Conservation (phyloP, 2,888 invertebrate genomes). For the Ischnura elegans region DNA sequence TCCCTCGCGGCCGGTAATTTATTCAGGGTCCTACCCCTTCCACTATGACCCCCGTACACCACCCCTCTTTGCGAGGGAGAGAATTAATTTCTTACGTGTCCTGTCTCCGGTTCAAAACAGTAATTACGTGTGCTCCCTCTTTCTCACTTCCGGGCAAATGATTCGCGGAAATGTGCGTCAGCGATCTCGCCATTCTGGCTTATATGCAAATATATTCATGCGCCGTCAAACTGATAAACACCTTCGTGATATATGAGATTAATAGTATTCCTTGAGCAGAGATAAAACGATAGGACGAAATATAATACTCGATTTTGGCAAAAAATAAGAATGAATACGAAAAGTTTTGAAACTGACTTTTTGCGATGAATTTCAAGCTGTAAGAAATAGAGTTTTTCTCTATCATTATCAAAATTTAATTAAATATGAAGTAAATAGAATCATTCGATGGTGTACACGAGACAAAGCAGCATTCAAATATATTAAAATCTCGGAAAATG, state of each 20-base stretch:
- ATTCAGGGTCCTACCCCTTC: neutral
- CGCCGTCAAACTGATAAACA: neutral
- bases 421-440: too few species aligned
- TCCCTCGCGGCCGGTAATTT: neutral
- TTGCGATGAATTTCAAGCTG: too few species aligned
- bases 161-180: neutral
- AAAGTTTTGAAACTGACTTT: neutral
- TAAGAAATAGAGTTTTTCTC: too few species aligned
- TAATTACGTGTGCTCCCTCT: neutral
- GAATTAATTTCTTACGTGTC: slow-evolving; percentile 9
- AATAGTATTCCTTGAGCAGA: neutral
- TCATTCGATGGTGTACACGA: too few species aligned
- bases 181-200: neutral
- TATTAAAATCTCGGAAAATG: too few species aligned
- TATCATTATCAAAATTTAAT: too few species aligned
- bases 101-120: neutral
- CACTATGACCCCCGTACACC: too few species aligned
- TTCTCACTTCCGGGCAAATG: neutral
- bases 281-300: neutral
- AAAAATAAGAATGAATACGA: neutral
- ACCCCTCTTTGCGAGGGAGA: neutral
- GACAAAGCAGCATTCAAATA: too few species aligned
- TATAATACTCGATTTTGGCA: neutral
- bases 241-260: neutral
- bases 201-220: neutral